Evolutionary conservation across 2,113 vertebrate species (phyloP).

Genomic region (Zosterops hypoxanthus): DNA sequence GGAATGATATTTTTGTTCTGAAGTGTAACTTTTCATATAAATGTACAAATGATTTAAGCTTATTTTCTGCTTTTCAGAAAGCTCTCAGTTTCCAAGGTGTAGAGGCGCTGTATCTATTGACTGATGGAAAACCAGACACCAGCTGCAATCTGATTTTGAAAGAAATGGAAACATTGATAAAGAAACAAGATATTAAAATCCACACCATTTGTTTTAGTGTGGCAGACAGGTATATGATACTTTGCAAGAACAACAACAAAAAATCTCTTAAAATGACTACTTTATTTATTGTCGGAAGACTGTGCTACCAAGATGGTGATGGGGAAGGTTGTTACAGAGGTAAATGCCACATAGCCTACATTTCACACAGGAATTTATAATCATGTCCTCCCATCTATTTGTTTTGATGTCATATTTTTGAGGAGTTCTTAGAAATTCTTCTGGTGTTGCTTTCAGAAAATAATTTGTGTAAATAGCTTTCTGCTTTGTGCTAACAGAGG

Average conservation of each 20-base stretch:
- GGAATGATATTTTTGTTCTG: background rate
- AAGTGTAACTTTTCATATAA: background rate
- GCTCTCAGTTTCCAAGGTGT: constrained; percentile 68
- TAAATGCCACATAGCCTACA: background rate
- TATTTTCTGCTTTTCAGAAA: constrained; percentile 68
- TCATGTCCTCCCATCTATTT: background rate
- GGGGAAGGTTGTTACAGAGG: background rate
- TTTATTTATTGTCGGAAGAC: background rate
- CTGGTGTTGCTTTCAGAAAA: background rate
- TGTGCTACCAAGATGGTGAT: background rate
- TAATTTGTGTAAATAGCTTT: background rate
- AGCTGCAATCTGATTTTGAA: constrained; percentile 77
- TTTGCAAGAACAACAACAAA: background rate
- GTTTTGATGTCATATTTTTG: background rate
- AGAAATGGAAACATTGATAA: constrained; percentile 59
- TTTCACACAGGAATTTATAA: background rate
- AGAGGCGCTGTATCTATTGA: constrained; percentile 81
- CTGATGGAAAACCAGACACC: constrained; percentile 81
- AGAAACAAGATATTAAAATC: constrained; percentile 63
- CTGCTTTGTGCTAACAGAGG: constrained; percentile 55
- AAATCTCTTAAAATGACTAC: background rate
- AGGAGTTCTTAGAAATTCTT: background rate
- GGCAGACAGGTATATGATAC: constrained; percentile 70
- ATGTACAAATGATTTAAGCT: background rate
- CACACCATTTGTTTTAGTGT: constrained; percentile 78